These are phyloP conservation scores for Setophaga petechia DNA, from an alignment of 2,113 vertebrate genomes.

Conservation along the genomic window DNA sequence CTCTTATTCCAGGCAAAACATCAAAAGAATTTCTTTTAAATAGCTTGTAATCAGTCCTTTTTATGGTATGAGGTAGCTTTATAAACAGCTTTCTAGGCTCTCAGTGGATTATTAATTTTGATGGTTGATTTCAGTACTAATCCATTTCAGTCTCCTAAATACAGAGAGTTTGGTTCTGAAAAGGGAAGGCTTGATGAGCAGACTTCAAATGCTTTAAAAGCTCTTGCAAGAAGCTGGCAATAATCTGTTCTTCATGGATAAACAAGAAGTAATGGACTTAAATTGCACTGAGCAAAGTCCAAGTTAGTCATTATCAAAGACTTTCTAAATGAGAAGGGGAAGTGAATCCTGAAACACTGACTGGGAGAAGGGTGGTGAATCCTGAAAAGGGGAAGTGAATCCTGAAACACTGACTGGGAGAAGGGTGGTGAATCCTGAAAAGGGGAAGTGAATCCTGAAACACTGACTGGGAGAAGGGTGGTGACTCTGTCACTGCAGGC, in stretches of 20 bases:
- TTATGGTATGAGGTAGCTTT: neutral
- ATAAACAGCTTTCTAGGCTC: neutral
- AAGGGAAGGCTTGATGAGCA: neutral
- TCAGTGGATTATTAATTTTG: conserved; percentile 14
- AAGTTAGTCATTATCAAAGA: neutral
- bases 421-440: neutral
- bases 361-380: neutral
- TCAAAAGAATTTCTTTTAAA: neutral
- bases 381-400: too few species aligned
- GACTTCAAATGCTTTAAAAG: conserved; percentile 21
- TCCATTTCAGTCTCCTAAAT: neutral
- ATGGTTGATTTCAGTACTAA: neutral
- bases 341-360: neutral
- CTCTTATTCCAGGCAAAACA: neutral
- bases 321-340: neutral
- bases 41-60: neutral
- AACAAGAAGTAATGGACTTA: neutral
- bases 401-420: neutral
- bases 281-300: neutral
- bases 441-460: neutral
- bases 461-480: neutral
- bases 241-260: neutral
- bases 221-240: neutral
- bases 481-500: neutral
- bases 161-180: neutral